These are phyloP conservation scores for Conus betulinus DNA, from an alignment of 1,140 invertebrate species.

Conservation along the genomic window DNA sequence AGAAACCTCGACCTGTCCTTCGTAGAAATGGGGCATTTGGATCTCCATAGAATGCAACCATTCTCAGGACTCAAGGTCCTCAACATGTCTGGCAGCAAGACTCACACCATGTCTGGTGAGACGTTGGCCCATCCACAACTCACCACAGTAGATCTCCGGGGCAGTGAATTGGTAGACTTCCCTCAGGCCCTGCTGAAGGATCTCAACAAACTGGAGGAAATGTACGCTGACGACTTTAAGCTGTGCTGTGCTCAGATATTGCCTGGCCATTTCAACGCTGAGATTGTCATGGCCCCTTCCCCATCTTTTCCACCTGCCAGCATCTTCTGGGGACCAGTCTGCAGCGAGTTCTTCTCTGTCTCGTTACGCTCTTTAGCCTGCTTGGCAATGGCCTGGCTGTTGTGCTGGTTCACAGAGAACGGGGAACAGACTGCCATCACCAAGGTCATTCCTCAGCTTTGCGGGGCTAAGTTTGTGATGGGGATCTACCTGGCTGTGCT, in stretches of 20 bases:
- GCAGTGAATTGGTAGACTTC: constrained; percentile 12
- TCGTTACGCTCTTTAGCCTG: constrained; percentile 36
- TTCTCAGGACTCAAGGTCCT: not conserved
- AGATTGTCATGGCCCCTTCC: constrained; percentile 44
- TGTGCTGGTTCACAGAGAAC: constrained; percentile 26
- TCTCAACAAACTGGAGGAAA: constrained; percentile 29
- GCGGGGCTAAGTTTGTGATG: constrained; percentile 62
- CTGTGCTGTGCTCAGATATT: constrained; percentile 47
- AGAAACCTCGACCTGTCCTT: not conserved
- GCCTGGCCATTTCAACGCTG: not conserved
- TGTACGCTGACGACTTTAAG: constrained; percentile 40
- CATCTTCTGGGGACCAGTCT: constrained; percentile 43
- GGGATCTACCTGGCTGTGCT: constrained; percentile 66
- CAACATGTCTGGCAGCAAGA: constrained; percentile 1
- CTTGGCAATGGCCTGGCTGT: constrained; percentile 44
- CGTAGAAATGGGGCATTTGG: not conserved
- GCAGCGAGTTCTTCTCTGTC: constrained; percentile 43
- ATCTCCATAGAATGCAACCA: not conserved
- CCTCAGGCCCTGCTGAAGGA: constrained; percentile 39
- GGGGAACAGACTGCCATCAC: constrained; percentile 34
- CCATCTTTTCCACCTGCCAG: constrained; percentile 52
- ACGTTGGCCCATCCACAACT: not conserved
- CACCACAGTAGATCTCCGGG: constrained; percentile 25
- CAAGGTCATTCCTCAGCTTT: constrained; percentile 55
- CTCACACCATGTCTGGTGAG: not conserved